These are phyloP conservation scores for Cotesia chilonis DNA, from an alignment of 1,140 invertebrate species.

Conservation along the genomic window DNA sequence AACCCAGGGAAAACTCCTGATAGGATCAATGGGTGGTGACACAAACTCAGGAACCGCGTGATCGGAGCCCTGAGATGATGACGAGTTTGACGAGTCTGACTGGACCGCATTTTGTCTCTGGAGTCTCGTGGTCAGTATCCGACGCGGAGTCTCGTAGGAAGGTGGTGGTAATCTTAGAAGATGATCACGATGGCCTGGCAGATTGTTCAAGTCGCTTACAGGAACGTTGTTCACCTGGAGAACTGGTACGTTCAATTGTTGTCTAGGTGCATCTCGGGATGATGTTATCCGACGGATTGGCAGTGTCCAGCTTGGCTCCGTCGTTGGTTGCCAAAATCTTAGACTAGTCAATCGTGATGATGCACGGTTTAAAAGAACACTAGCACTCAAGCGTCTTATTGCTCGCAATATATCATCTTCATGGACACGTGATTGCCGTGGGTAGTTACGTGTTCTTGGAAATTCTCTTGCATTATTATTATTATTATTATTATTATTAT, in stretches of 20 bases:
- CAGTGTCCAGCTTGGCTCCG: background rate
- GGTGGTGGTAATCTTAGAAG: conserved; percentile 40
- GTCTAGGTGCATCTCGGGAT: background rate
- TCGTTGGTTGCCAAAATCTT: background rate
- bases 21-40: too few species aligned
- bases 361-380: background rate
- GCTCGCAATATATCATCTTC: too few species aligned
- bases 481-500: too few species aligned
- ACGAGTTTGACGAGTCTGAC: conserved; percentile 9
- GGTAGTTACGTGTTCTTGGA: background rate
- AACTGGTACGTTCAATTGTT: conserved; percentile 64
- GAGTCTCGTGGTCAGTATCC: background rate
- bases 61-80: background rate
- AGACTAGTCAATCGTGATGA: background rate
- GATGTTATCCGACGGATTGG: background rate
- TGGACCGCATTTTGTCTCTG: background rate
- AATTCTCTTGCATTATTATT: background rate
- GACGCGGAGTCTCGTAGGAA: background rate
- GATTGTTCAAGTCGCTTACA: conserved; percentile 59
- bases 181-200: conserved; percentile 48
- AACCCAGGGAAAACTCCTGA: background rate
- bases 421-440: too few species aligned
- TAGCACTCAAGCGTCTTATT: too few species aligned
- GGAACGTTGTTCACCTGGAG: conserved; percentile 71
- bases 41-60: background rate